phyloP scores from a whole-genome alignment of 2,113 vertebrate genomes.

The Entelurus aequoreus region DNA sequence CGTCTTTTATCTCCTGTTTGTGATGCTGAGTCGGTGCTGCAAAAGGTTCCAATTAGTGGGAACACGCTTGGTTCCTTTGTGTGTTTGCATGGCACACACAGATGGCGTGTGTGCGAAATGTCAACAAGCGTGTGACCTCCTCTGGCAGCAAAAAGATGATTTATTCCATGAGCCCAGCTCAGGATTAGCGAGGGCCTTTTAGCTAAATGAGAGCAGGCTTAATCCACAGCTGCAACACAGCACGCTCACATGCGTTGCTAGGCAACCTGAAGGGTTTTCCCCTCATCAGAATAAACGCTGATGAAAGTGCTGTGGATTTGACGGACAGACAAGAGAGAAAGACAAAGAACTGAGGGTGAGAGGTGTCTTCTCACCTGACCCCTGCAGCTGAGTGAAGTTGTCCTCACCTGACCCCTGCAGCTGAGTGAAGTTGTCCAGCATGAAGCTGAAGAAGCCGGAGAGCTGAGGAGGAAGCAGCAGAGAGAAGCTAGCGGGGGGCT shows the following conservation, averaged over 20 bases:
- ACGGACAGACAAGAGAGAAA: not conserved
- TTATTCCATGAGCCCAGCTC: conserved; percentile 7
- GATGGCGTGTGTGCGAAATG: not conserved
- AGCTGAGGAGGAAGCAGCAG: conserved; percentile 67
- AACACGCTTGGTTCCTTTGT: conserved; percentile 6
- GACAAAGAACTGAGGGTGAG: not conserved
- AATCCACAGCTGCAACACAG: conserved; percentile 44
- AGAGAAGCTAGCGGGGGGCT: not conserved
- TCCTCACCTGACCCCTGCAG: conserved; percentile 80
- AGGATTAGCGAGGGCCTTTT: conserved; percentile 38
- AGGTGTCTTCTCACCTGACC: conserved; percentile 70
- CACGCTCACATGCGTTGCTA: conserved; percentile 52
- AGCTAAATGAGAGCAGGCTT: conserved; percentile 40
- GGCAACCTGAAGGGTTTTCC: conserved; percentile 50
- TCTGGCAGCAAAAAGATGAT: conserved; percentile 11
- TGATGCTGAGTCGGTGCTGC: no score
- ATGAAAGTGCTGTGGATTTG: conserved; percentile 25
- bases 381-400: conserved; percentile 72
- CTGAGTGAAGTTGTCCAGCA: conserved; percentile 84
- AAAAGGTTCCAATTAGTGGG: not conserved
- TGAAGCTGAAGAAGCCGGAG: conserved; percentile 89
- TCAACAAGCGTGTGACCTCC: conserved; percentile 5
- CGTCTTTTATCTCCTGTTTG: no score
- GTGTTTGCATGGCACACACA: conserved; percentile 4
- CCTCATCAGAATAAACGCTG: conserved; percentile 33